These are phyloP conservation scores for Bunonema sp. DNA, from an alignment of 2,888 invertebrate species.

Conservation along the genomic window DNA sequence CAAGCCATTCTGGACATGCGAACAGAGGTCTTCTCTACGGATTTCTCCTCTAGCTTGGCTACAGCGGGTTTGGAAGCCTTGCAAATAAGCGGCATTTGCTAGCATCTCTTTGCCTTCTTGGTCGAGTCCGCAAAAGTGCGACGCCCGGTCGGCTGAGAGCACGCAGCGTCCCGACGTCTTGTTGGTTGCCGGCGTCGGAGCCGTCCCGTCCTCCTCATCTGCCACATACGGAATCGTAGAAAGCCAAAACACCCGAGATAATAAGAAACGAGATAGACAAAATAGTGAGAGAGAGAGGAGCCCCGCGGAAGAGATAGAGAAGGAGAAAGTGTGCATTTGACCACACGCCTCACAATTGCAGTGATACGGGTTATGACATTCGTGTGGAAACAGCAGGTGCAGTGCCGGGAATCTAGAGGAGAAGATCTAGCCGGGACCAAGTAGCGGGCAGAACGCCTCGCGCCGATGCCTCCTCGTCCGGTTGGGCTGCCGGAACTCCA, in stretches of 20 bases:
- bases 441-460: slow-evolving; percentile 19
- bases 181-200: background rate
- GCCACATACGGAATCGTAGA: background rate
- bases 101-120: slow-evolving; percentile 19
- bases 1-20: slow-evolving; percentile 1
- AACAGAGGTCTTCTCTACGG: slow-evolving; percentile 1
- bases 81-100: too few species aligned
- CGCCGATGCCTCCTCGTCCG: slow-evolving; percentile 14
- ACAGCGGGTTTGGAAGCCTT: too few species aligned
- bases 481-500: slow-evolving; percentile 14
- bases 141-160: slow-evolving; percentile 39
- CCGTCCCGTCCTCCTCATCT: background rate
- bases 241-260: background rate
- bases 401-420: too few species aligned
- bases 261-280: background rate
- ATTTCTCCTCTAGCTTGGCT: too few species aligned
- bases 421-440: too few species aligned
- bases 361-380: too few species aligned
- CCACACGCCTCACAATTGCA: too few species aligned
- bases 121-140: slow-evolving; percentile 40
- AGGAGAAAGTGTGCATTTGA: background rate
- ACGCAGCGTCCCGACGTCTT: slow-evolving; percentile 36
- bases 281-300: background rate
- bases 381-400: too few species aligned
- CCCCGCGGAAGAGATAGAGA: background rate